Conservation (phyloP, 2,888 invertebrate species). For the Venusia cambrica region DNA sequence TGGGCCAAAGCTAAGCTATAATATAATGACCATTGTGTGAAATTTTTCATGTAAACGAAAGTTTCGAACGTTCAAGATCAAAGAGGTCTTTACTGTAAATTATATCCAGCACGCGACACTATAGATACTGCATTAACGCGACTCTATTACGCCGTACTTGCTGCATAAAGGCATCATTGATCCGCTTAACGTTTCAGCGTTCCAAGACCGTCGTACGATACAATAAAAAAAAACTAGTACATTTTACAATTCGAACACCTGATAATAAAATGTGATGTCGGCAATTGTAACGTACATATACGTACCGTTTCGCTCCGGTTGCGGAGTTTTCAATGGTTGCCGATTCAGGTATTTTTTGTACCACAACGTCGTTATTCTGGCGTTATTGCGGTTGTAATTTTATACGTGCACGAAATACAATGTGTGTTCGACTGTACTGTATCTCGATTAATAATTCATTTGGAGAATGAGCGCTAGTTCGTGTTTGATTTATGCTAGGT, state of each 20-base stretch:
- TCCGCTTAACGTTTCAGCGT: slow-evolving; percentile 20
- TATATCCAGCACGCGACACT: slow-evolving; percentile 34
- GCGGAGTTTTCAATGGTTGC: slow-evolving; percentile 30
- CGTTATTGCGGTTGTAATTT: slow-evolving; percentile 32
- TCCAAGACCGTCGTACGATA: slow-evolving; percentile 20
- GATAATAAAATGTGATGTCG: slow-evolving; percentile 32
- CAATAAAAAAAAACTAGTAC: no score
- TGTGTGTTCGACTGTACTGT: slow-evolving; percentile 16
- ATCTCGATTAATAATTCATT: slow-evolving; percentile 28
- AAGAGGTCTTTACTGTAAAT: slow-evolving; percentile 16
- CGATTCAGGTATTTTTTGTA: slow-evolving; percentile 31
- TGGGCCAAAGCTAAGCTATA: no score
- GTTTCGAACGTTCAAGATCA: slow-evolving; percentile 10
- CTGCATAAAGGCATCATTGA: slow-evolving; percentile 27
- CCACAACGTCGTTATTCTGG: slow-evolving; percentile 30
- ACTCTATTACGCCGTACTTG: slow-evolving; percentile 26
- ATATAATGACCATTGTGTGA: no score
- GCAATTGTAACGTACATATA: slow-evolving; percentile 28
- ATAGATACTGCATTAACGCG: slow-evolving; percentile 28
- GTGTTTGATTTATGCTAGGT: slow-evolving; percentile 30
- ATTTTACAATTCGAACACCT: slow-evolving; percentile 27
- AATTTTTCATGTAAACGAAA: no score
- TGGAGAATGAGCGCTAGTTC: slow-evolving; percentile 26
- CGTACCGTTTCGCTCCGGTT: slow-evolving; percentile 34
- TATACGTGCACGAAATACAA: slow-evolving; percentile 31